Evolutionary conservation across 2,113 vertebrate genomes (phyloP).

Genomic region (Phodopus roborovskii): DNA sequence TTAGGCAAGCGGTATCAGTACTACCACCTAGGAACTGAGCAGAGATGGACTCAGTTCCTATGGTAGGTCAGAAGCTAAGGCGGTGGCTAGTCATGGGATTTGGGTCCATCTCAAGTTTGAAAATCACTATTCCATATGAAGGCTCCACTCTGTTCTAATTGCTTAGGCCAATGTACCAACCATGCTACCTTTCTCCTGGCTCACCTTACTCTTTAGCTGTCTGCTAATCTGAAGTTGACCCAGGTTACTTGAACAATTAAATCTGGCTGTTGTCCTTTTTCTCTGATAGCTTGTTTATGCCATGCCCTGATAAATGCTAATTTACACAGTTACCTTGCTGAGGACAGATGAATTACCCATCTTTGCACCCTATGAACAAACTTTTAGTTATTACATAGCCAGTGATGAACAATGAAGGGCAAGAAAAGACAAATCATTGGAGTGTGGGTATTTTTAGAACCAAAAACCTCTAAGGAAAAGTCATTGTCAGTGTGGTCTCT

Average conservation of each 20-base stretch:
- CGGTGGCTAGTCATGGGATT: neutral
- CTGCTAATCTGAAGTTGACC: neutral
- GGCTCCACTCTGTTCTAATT: neutral
- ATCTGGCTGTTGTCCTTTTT: neutral
- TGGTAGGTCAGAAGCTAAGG: neutral
- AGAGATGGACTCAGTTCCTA: neutral
- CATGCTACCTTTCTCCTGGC: neutral
- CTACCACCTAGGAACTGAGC: neutral
- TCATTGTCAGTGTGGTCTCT: neutral
- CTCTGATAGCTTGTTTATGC: neutral
- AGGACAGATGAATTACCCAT: neutral
- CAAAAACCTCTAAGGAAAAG: constrained; percentile 40
- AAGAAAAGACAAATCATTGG: constrained; percentile 13
- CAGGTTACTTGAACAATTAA: neutral
- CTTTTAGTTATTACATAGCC: constrained; percentile 13
- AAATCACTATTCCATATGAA: neutral
- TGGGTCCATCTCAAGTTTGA: neutral
- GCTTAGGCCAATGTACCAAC: neutral
- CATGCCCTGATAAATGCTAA: neutral
- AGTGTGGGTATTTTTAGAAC: constrained; percentile 23
- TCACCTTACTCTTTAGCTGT: neutral
- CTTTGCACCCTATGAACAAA: neutral
- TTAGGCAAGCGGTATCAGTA: neutral
- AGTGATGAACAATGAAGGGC: constrained; percentile 1
- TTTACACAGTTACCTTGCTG: neutral